phyloP scores from a whole-genome alignment of 2,797 vertebrate species.

The Carduelis carduelis region DNA sequence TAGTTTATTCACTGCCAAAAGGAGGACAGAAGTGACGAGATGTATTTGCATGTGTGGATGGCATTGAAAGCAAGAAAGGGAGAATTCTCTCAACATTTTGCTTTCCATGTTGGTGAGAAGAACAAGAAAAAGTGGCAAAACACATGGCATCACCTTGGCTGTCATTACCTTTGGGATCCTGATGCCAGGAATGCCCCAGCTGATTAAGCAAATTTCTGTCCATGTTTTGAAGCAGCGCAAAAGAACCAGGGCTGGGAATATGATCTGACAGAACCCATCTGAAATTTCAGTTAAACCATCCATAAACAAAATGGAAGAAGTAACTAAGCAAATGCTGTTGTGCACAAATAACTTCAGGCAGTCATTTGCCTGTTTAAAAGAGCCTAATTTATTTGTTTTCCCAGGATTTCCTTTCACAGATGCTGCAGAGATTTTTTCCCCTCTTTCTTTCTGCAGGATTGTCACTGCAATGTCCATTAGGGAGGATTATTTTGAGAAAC shows the following conservation, averaged over 20 bases:
- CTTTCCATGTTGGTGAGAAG: not conserved
- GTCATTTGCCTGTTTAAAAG: not conserved
- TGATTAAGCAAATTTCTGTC: not conserved
- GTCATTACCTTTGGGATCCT: not conserved
- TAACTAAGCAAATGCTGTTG: not conserved
- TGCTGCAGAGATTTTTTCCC: not conserved
- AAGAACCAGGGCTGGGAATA: not conserved
- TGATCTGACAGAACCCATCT: not conserved
- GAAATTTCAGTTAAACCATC: not conserved
- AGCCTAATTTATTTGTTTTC: conserved; percentile 22
- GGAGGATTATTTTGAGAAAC: conserved; percentile 31
- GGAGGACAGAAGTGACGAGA: not conserved
- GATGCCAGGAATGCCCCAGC: not conserved
- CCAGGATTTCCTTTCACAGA: conserved; percentile 7
- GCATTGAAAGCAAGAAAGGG: not conserved
- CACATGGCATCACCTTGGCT: not conserved
- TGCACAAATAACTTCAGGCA: not conserved
- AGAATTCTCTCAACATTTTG: not conserved
- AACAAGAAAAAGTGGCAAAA: not conserved
- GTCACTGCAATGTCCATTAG: conserved; percentile 1
- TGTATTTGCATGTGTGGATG: not conserved
- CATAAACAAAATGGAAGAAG: not conserved
- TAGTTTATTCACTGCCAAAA: not conserved
- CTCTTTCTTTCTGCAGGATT: not conserved
- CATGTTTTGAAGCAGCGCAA: not conserved